These are phyloP conservation scores for Neogobius melanostomus DNA, from an alignment of 2,113 vertebrate genomes.

Conservation along the genomic window DNA sequence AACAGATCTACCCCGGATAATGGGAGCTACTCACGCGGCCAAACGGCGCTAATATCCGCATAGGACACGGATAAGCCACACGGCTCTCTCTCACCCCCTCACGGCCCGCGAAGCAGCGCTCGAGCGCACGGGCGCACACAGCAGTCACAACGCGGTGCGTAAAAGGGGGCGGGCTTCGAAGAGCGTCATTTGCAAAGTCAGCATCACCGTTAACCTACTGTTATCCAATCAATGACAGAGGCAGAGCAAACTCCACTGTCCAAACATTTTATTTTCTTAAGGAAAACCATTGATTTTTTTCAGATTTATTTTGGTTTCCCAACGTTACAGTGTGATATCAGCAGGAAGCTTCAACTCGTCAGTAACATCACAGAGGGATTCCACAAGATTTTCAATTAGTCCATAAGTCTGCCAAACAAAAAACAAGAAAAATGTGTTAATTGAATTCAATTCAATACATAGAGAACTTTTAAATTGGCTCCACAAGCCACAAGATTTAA, in stretches of 20 bases:
- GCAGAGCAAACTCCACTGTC: conserved; percentile 5
- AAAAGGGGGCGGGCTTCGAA: conserved; percentile 31
- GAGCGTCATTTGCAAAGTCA: conserved; percentile 45
- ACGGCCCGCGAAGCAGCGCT: conserved; percentile 37
- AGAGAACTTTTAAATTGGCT: not conserved
- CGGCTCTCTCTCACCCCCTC: conserved; percentile 22
- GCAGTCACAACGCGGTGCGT: conserved; percentile 38
- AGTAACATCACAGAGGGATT: conserved; percentile 53
- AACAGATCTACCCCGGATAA: conserved; percentile 23
- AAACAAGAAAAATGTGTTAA: too few relatives aligned
- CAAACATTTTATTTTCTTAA: too few relatives aligned
- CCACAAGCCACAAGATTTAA: not conserved
- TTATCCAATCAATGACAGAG: conserved; percentile 10
- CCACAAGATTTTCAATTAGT: conserved; percentile 59
- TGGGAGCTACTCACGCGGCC: conserved; percentile 26
- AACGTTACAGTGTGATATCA: not conserved
- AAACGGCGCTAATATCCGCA: conserved; percentile 63
- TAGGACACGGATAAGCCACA: conserved; percentile 54
- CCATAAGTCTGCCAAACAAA: conserved; percentile 59
- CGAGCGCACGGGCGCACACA: conserved; percentile 14
- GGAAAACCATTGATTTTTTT: not conserved
- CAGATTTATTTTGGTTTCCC: not conserved
- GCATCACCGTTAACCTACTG: conserved; percentile 28
- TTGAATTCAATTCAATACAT: not conserved
- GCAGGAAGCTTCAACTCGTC: conserved; percentile 30